Conservation (phyloP, 2,113 vertebrate species). For the Mola mola region DNA sequence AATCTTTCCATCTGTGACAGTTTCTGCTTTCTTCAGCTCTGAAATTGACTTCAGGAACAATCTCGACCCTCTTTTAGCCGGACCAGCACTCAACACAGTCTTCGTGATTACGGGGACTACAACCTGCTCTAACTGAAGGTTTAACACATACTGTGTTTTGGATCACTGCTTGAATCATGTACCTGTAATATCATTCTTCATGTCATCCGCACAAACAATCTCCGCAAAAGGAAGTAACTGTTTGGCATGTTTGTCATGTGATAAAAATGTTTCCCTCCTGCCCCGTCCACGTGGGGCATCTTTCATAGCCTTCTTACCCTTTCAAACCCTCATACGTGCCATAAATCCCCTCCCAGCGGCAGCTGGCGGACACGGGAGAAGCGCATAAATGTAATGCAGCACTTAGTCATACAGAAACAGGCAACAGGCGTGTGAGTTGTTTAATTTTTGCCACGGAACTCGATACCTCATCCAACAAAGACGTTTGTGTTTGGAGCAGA, state of each 20-base stretch:
- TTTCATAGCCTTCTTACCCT: conserved; percentile 13
- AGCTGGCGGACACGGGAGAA: neutral
- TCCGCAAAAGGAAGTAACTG: neutral
- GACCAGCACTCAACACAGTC: neutral
- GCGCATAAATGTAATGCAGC: neutral
- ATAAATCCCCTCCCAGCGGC: conserved; percentile 2
- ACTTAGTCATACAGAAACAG: conserved; percentile 3
- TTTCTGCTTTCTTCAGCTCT: too few relatives aligned
- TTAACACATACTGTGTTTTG: too few relatives aligned
- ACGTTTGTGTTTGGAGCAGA: neutral
- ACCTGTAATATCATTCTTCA: neutral
- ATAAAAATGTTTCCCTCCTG: conserved; percentile 16
- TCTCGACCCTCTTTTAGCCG: neutral
- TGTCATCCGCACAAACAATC: neutral
- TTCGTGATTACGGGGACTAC: too few relatives aligned
- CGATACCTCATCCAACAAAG: conserved; percentile 21
- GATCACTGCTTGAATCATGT: conserved; percentile 1
- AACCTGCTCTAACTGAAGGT: too few relatives aligned
- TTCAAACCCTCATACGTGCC: neutral
- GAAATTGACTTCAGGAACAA: conserved; percentile 1
- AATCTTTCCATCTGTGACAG: too few relatives aligned
- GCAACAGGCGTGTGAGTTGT: conserved; percentile 17
- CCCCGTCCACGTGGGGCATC: conserved; percentile 23
- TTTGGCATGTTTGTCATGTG: neutral
- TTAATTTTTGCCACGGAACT: conserved; percentile 42